Evolutionary conservation across 2,888 invertebrate species (phyloP).

Genomic region (Synergus umbraculus): DNA sequence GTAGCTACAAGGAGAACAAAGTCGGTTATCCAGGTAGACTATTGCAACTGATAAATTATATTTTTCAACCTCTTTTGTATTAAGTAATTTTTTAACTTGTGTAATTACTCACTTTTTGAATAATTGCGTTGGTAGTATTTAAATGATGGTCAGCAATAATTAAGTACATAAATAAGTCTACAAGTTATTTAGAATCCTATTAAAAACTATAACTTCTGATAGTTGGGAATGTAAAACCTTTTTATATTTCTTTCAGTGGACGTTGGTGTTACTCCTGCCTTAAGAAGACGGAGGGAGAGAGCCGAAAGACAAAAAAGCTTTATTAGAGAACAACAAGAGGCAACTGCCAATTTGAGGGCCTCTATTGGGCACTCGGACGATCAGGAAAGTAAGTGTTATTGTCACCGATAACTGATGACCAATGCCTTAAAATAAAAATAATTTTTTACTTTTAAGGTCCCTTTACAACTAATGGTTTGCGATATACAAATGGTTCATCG

Average conservation of each 20-base stretch:
- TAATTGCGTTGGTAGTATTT: no score
- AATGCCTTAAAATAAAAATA: neutral
- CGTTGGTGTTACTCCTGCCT: conserved; percentile 89
- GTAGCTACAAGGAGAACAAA: conserved; percentile 81
- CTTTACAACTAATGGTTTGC: conserved; percentile 68
- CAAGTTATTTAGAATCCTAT: no score
- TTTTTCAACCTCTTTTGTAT: no score
- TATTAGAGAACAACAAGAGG: conserved; percentile 89
- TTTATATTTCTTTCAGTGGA: conserved; percentile 73
- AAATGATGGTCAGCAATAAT: no score
- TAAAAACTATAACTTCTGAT: neutral
- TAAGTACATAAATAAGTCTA: no score
- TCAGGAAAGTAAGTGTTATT: conserved; percentile 70
- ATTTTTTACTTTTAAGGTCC: conserved; percentile 57
- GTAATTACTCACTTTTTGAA: no score
- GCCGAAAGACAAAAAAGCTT: conserved; percentile 91
- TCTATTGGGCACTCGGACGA: conserved; percentile 72
- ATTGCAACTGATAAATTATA: neutral
- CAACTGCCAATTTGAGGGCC: conserved; percentile 79
- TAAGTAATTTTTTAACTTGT: no score
- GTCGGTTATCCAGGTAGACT: conserved; percentile 65
- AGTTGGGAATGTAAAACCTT: no score
- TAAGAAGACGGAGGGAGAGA: conserved; percentile 88
- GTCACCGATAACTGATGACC: no score
- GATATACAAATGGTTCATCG: conserved; percentile 71